Percentiles rank a stretch among this genome's conserved stretches.
Evolutionary conservation across 2,888 invertebrate species (phyloP).

Genomic region (Argynnis bischoffii): DNA sequence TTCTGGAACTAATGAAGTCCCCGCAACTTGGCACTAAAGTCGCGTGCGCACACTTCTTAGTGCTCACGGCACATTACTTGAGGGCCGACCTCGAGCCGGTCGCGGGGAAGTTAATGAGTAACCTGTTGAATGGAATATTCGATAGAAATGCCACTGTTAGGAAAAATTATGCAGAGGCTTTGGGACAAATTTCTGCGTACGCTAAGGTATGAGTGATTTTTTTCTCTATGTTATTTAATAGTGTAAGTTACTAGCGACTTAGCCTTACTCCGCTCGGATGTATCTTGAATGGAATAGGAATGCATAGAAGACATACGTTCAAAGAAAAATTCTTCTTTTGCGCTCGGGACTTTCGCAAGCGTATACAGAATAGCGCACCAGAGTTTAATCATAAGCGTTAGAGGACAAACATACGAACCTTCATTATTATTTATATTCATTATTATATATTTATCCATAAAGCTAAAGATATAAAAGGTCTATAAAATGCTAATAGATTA

Average conservation of each 20-base stretch:
- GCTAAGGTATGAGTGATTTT: constrained; percentile 84
- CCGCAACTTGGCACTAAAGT: constrained; percentile 93
- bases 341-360: no score
- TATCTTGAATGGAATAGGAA: no score
- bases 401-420: neutral
- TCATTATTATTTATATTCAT: no score
- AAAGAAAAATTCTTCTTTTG: no score
- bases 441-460: no score
- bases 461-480: no score
- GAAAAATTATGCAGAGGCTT: constrained; percentile 91
- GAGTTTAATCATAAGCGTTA: neutral
- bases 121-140: constrained; percentile 88
- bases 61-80: constrained; percentile 83
- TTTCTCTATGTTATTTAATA: neutral
- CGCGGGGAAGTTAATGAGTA: constrained; percentile 81
- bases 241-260: no score
- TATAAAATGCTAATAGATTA: neutral
- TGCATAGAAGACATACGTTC: no score
- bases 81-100: constrained; percentile 80
- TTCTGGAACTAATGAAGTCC: constrained; percentile 91
- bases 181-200: constrained; percentile 91
- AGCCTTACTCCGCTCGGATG: no score
- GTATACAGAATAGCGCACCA: no score
- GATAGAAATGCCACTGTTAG: constrained; percentile 93
- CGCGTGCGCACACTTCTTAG: constrained; percentile 90